Evolutionary conservation across 1,140 invertebrate genomes (phyloP).

Genomic region (Drosophila lacertosa): DNA sequence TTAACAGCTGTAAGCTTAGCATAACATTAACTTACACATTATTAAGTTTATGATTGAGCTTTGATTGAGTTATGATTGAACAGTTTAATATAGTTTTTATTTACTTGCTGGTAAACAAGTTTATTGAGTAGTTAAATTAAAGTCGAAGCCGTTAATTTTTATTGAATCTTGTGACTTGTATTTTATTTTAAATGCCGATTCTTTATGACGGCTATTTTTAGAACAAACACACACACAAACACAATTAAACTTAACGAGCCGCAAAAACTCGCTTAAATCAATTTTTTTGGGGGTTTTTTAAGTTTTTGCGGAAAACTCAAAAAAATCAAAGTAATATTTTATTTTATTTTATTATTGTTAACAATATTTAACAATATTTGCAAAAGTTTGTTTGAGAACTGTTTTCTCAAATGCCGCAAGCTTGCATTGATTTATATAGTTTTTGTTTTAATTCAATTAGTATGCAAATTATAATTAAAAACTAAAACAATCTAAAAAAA

Average conservation of each 20-base stretch:
- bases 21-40: neutral
- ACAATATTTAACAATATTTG: constrained; percentile 24
- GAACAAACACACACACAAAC: constrained; percentile 15
- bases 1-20: constrained; percentile 3
- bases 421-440: constrained; percentile 11
- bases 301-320: constrained; percentile 61
- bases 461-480: constrained; percentile 57
- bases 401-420: neutral
- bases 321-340: constrained; percentile 53
- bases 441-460: constrained; percentile 50
- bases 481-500: constrained; percentile 38
- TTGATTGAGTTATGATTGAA: constrained; percentile 1
- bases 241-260: constrained; percentile 55
- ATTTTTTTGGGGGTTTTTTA: neutral
- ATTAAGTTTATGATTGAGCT: neutral
- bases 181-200: constrained; percentile 8
- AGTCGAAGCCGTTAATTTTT: neutral
- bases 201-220: constrained; percentile 57
- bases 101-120: neutral
- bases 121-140: constrained; percentile 2
- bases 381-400: neutral
- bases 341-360: no score
- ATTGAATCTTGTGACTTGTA: constrained; percentile 14
- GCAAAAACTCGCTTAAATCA: constrained; percentile 42
- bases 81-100: neutral